Base-by-base conservation (phyloP, 2,888 invertebrate genomes). In the Hemicrepidius hirtus region DNA sequence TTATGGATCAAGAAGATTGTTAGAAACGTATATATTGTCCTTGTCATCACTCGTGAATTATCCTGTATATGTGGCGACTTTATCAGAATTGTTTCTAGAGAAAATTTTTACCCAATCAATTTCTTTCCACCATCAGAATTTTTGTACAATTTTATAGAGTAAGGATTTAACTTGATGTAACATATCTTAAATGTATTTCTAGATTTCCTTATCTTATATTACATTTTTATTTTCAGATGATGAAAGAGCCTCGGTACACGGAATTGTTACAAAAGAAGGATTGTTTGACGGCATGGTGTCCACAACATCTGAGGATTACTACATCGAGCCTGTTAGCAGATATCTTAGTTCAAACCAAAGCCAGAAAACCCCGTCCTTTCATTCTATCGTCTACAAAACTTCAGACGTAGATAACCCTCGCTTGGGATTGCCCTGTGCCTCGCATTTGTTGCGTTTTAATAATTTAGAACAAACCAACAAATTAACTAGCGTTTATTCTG, bases 281-380 rank as follows among this genome's bases (percentile, higher is more conserved):
- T 89, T 96, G 71, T 95, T 97, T 86, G 97, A 97, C 84, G 97
- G 97, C 65, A 94, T 94, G 67, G 93, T 97, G 83, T 90, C 91
- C 85, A 94, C 95, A 63, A 88, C 89, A 69, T 88, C 91, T 63
- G 95, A 95, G 82, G 94, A 95, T 81, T 95, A 92, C 87, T 96
- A 95, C 86, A 90, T 97, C 79, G 97, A 97, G 86, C 95, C 95
- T 6, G 88, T 93, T 69, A 90, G 90, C 79, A 90, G 94, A 79
- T 94, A 94, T 84, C 76, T 86, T 73, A 86, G 87, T 81, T 85
- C 75, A 81, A 84, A 74, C 80, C 86, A 81, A 83, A 87, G 84
- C 82, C 88, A 81, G 79, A 88, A 90, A 79, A 87, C 88, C 76
- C 87, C 87, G 60, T 80, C 86, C 71, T 90, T 95, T 87, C 96